These are phyloP conservation scores for Bettongia penicillata DNA, from an alignment of 2,113 vertebrate species.

Conservation along the genomic window DNA sequence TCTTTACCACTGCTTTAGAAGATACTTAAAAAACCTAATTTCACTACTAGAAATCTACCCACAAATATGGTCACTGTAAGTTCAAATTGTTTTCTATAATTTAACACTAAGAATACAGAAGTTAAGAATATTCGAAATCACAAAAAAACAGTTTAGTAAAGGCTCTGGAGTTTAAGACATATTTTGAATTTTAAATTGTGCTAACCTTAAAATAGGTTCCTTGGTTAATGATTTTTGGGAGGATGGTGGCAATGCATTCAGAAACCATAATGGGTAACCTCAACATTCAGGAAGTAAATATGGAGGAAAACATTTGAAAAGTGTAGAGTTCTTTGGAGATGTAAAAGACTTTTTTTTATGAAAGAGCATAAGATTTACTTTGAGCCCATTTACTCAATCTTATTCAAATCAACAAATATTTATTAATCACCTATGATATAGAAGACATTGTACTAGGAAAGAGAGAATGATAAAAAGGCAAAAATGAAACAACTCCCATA, in stretches of 20 bases:
- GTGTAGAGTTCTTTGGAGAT: background rate
- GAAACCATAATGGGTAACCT: background rate
- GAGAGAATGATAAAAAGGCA: background rate
- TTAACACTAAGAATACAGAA: background rate
- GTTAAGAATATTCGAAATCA: background rate
- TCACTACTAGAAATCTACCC: background rate
- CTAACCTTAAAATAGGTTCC: no score
- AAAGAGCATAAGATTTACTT: constrained; percentile 27
- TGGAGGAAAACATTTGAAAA: background rate
- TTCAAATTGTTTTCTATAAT: background rate
- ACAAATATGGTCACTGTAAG: background rate
- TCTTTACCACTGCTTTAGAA: background rate
- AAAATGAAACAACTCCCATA: background rate
- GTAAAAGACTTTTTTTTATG: background rate
- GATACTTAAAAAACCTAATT: background rate
- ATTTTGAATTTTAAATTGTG: background rate
- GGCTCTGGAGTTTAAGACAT: background rate
- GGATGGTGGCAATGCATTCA: background rate
- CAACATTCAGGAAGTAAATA: background rate
- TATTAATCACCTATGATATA: background rate
- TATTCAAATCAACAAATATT: background rate
- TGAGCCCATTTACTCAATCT: constrained; percentile 21
- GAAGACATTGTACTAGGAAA: background rate
- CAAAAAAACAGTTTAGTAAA: background rate
- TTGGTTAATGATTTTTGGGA: background rate